phyloP scores from a whole-genome alignment of 2,113 vertebrate genomes.

The Onychostoma macrolepis region DNA sequence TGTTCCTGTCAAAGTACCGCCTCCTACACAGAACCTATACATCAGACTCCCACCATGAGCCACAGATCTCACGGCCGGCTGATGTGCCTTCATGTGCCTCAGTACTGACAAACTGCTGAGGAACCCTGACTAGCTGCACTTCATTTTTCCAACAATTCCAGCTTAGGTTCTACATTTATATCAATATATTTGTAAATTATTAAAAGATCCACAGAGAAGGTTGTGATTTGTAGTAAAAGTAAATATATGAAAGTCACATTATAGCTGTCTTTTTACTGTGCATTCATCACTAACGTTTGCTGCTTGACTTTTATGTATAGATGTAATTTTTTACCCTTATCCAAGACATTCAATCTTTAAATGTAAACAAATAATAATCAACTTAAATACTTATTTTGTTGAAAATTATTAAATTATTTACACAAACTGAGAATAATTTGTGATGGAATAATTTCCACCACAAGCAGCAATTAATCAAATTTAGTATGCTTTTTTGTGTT shows the following conservation, averaged over 20 bases:
- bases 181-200: neutral
- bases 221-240: neutral
- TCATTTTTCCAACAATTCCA: neutral
- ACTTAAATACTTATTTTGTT: too few relatives aligned
- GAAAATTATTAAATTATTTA: too few relatives aligned
- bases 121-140: constrained; percentile 11
- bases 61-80: neutral
- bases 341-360: too few relatives aligned
- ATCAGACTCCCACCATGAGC: constrained; percentile 21
- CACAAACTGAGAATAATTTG: too few relatives aligned
- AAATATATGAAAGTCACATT: neutral
- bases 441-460: too few relatives aligned
- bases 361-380: too few relatives aligned
- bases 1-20: constrained; percentile 1
- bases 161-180: neutral
- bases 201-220: neutral
- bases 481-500: too few relatives aligned
- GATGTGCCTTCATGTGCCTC: neutral
- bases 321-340: neutral
- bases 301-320: neutral
- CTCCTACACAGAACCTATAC: constrained; percentile 27
- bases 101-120: neutral
- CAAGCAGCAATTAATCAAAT: too few relatives aligned
- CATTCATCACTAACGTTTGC: neutral
- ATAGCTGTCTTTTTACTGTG: neutral